Base-by-base conservation (phyloP, 2,797 vertebrate genomes). In the Labeo calbasu region DNA sequence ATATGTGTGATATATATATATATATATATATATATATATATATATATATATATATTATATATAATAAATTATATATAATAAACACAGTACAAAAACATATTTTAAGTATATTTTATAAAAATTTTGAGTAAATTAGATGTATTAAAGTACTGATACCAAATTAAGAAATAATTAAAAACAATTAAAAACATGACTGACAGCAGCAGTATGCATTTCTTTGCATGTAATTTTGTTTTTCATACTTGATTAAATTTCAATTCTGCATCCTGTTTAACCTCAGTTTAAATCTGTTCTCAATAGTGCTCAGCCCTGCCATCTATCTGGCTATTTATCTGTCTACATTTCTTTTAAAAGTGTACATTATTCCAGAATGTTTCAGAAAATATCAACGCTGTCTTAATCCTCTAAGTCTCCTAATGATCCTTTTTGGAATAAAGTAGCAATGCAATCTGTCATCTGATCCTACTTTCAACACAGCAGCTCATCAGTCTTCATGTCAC, bases 401-500 rank as follows among this genome's bases (percentile, higher is more conserved):
- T 75, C 19, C 69, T 43, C 12, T 12, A 5, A 15, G 21, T 79
- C 21, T 69, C 13, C n/a, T 46, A 70, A 65, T 65, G 7, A 65
- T 78, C 43, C 5, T 23, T 40, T 79, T 79, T 69, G 5, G 28
- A 36, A 3, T 63, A 15, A 9, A 3, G 57, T 63, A 59, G 76
- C 40, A 63, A 48, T 66, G 19, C 40, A 71, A 3, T 50, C 40
- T 57, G 40, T 73, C 69, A 69, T 46, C 36, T 50, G n/a, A 46
- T 61, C 3, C 21, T 53, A 21, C 72, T 23, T 65, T 71, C 19
- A 43, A n/a, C 65, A 50, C 50, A 57, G 32, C 13, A 77, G 82
- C 51, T 84, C 70, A 86, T 57, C 69, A 77, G 43, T 84, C 75
- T 63, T 78, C 55, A 51, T 79, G 83, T 79, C 46, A 71, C 3